Base-by-base conservation (phyloP, 2,888 invertebrate genomes). In the Mythimna pallens region DNA sequence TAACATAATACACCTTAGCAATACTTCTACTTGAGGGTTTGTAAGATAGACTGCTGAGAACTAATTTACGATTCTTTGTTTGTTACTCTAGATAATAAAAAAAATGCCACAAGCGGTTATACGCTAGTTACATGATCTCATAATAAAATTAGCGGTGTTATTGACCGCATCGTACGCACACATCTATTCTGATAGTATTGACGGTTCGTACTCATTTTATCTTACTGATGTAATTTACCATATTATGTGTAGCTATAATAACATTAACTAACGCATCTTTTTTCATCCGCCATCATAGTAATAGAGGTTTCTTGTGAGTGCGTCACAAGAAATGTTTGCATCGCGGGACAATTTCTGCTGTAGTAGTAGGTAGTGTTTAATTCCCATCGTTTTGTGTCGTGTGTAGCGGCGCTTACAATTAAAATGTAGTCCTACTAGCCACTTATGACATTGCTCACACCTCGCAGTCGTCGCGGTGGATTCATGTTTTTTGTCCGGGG, bases 361-460 rank as follows among this genome's bases (percentile, higher is more conserved):
- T 83, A 50, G 55, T 88, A 87, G 87, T 83, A 54, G 55, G 52
- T 2, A 86, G 77, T 89, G 83, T 89, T 89, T 89, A 89, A 88
- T 92, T 93, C 89, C 87, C 91, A 90, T 89, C 89, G 89, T 90
- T 91, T 74, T 79, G 68, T 89, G 88, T 88, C 86, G 84, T 88
- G 88, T 89, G 87, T 84, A 90, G 88, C 89, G 89, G 89, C 89
- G 89, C 87, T 92, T 91, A 91, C 90, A 91, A 92, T 93, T 93
- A 93, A 92, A 92, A 91, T 90, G 90, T 89, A 89, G 91, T 93
- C 92, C 91, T 90, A 89, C 91, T 87, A 82, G 86, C 88, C 90
- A 93, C 90, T 93, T 93, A 94, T 90, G 90, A 91, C 92, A 93
- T 92, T 89, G 88, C 93, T 94, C 93, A 94, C 95, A 95, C 95